These are phyloP conservation scores for Metalampra italica DNA, from an alignment of 2,888 invertebrate genomes.

Conservation along the genomic window DNA sequence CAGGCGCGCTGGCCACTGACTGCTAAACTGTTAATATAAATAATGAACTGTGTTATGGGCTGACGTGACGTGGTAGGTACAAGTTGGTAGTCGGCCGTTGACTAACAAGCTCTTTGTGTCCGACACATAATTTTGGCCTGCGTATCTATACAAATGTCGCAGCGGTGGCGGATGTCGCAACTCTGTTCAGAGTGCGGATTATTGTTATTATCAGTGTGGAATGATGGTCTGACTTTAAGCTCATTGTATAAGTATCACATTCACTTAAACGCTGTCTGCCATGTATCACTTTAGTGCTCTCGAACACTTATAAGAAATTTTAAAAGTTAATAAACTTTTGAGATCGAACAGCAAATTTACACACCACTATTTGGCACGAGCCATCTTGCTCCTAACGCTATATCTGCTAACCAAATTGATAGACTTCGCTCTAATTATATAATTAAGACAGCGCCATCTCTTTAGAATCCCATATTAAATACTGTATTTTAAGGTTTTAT, in stretches of 20 bases:
- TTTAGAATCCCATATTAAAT: too few species aligned
- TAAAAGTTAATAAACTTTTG: too few species aligned
- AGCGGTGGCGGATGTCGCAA: not conserved
- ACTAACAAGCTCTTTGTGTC: conserved; percentile 70
- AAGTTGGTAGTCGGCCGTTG: conserved; percentile 66
- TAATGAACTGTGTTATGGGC: conserved; percentile 76
- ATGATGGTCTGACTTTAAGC: not conserved
- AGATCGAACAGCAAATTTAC: too few species aligned
- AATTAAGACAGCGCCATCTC: too few species aligned
- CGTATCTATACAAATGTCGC: not conserved
- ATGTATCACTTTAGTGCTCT: too few species aligned
- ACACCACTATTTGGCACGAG: too few species aligned
- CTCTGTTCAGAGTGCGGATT: not conserved
- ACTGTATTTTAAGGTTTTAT: too few species aligned
- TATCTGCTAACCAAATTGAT: too few species aligned
- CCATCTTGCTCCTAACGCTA: too few species aligned
- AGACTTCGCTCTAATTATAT: too few species aligned
- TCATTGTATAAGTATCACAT: not conserved
- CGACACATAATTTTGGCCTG: conserved; percentile 43
- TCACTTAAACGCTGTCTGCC: too few species aligned
- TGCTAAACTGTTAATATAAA: conserved; percentile 79
- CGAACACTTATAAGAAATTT: too few species aligned
- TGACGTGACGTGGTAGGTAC: conserved; percentile 61
- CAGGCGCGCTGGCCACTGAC: conserved; percentile 63
- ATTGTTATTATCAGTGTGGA: not conserved